Evolutionary conservation across 1,140 invertebrate genomes (phyloP), one percentile per base, ranked within the genome.

Genomic region (Rhopalosiphum maidis): DNA sequence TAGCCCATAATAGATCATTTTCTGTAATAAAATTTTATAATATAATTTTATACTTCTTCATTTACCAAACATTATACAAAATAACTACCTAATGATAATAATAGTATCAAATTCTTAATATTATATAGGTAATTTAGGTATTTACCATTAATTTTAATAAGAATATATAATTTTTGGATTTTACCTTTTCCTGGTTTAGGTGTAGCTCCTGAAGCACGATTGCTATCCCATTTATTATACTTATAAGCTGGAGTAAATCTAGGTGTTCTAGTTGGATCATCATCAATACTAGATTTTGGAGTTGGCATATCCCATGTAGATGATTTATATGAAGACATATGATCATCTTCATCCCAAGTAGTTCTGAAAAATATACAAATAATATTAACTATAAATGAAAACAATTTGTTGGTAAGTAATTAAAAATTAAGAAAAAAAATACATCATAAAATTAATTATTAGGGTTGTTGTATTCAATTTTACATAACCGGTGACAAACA

Each of bases 261-360:
- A 6, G 96, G 96, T 48, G 97, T 97, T 94, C 96, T 94, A 89
- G 96, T 96, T 4, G 96, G 96, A 94, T 95, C 95, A 60, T 95
- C 95, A 83, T 94, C 94, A 48, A 95, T 94, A 88, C 95, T 95
- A 93, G 95, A 95, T 95, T 94, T 96, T 0, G 98, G 98, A 1
- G 98, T 99, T 0, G 98, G 98, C 95, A 98, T 97, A 95, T 99
- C 99, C 98, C 99, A 99, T 86, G 97, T 85, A 21, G 91, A 97
- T 11, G 98, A 98, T 94, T 96, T 96, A 94, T 96, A 96, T 51
- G 96, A 96, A 21, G 95, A 94, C 30, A 97, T 96, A 5, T 96
- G 96, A 93, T 95, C 96, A 51, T 97, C 97, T 94, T 98, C 97
- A 95, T 99, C 98, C 99, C 99, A 99, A 22, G 96, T 96, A 82